These are phyloP conservation scores for Drosophila suzukii DNA, from an alignment of 1,140 invertebrate species.

Conservation along the genomic window DNA sequence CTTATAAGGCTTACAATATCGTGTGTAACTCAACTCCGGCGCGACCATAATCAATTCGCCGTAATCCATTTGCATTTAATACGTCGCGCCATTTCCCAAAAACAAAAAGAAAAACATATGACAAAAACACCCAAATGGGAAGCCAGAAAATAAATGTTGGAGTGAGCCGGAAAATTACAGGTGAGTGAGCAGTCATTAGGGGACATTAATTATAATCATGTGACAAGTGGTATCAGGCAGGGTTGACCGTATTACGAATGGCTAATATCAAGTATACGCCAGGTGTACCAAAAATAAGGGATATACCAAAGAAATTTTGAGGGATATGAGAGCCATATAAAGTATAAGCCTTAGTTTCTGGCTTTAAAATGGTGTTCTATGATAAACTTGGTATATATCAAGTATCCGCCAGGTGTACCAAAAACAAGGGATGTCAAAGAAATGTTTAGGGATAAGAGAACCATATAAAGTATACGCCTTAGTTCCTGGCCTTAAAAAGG, in stretches of 20 bases:
- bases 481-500: too few species aligned
- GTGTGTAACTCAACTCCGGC: conserved; percentile 43
- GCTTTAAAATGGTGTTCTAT: too few species aligned
- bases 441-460: too few species aligned
- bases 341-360: too few species aligned
- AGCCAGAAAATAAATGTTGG: conserved; percentile 9
- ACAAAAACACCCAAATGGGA: conserved; percentile 5
- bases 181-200: conserved; percentile 53
- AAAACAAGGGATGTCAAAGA: neutral
- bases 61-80: conserved; percentile 49
- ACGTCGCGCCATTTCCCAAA: conserved; percentile 39
- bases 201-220: conserved; percentile 32
- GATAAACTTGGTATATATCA: too few species aligned
- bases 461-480: too few species aligned
- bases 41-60: conserved; percentile 53
- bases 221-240: conserved; percentile 34
- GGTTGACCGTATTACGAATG: neutral
- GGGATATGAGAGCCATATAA: too few species aligned
- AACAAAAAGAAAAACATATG: conserved; percentile 16
- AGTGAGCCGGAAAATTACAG: conserved; percentile 38
- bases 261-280: conserved; percentile 13
- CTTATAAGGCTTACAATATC: conserved; percentile 13
- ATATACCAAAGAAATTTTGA: neutral
- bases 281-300: neutral
- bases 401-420: neutral